phyloP scores from a whole-genome alignment of 2,797 vertebrate genomes.

The Phyllotis vaccarum region DNA sequence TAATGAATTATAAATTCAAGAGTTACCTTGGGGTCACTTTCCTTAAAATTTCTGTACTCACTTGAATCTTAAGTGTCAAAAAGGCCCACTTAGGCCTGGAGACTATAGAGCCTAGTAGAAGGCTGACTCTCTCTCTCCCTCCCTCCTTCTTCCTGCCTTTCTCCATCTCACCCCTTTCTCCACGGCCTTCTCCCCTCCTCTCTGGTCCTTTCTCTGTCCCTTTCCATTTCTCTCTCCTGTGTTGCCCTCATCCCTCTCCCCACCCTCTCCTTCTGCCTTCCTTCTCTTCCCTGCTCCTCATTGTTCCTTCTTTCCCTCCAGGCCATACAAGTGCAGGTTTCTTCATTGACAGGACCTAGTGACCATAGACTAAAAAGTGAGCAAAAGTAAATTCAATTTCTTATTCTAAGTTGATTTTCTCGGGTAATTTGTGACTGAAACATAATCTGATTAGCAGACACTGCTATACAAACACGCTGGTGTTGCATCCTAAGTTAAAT shows the following conservation, averaged over 20 bases:
- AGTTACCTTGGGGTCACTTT: background rate
- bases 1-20: background rate
- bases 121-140: background rate
- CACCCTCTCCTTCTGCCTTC: background rate
- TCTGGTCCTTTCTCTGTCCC: fast-evolving
- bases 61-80: background rate
- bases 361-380: background rate
- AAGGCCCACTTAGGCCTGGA: too few species aligned
- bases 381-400: background rate
- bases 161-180: background rate
- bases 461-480: background rate
- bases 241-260: too few species aligned
- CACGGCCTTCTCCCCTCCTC: background rate
- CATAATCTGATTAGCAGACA: background rate
- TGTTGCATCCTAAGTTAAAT: slow-evolving; percentile 12
- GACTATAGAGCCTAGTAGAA: background rate
- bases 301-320: too few species aligned
- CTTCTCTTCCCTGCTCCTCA: fast-evolving
- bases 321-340: background rate
- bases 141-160: background rate
- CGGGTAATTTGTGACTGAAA: too few species aligned
- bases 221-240: too few species aligned
- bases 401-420: background rate
- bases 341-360: background rate
- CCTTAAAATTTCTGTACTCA: background rate